These are phyloP conservation scores for Chamaea fasciata DNA, from an alignment of 2,113 vertebrate species.

Conservation along the genomic window DNA sequence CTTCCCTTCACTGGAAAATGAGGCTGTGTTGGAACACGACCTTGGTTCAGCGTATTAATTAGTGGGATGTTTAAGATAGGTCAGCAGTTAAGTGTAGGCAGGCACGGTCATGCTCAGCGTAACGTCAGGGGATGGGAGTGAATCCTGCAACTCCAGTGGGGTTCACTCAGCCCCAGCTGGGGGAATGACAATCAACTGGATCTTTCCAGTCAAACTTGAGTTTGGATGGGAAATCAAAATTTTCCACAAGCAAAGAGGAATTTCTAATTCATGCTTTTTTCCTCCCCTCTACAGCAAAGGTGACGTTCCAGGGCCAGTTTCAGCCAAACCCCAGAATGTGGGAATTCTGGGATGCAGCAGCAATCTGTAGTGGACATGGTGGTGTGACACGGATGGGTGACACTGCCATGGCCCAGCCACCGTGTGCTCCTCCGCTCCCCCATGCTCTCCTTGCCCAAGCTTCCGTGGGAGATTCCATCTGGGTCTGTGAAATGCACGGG, in stretches of 20 bases:
- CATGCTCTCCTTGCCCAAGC: background rate
- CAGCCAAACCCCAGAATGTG: background rate
- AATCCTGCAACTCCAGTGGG: background rate
- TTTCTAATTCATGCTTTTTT: background rate
- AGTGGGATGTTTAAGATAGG: conserved; percentile 37
- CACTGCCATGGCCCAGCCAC: background rate
- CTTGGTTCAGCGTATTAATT: conserved; percentile 21
- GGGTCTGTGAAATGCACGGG: background rate
- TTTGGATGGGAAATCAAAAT: background rate
- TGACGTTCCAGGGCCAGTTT: background rate
- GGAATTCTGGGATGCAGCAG: background rate
- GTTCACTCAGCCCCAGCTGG: background rate
- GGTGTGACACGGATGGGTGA: background rate
- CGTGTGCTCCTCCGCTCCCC: background rate
- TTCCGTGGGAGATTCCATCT: background rate
- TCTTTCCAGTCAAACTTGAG: background rate
- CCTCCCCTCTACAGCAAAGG: background rate
- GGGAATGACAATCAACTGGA: background rate
- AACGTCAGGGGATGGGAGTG: background rate
- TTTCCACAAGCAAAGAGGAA: background rate
- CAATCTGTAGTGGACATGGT: accelerated
- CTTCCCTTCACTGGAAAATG: background rate
- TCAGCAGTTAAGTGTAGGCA: conserved; percentile 46
- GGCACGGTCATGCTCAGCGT: background rate
- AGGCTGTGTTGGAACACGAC: conserved; percentile 35